These are phyloP conservation scores for Eutolmus rufibarbis DNA, from an alignment of 2,888 invertebrate genomes.

Conservation along the genomic window DNA sequence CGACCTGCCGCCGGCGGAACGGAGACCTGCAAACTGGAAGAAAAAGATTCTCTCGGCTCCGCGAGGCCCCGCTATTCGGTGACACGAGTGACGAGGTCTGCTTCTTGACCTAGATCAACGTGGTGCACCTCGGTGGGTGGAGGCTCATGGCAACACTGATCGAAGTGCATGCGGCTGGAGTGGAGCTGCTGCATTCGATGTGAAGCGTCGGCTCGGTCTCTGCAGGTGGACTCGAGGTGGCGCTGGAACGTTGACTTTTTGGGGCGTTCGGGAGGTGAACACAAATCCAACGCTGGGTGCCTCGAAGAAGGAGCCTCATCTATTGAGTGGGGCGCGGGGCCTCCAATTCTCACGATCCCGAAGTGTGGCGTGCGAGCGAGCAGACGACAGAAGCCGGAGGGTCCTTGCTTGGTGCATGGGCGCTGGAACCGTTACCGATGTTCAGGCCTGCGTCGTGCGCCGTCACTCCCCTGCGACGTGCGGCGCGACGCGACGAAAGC, in stretches of 20 bases:
- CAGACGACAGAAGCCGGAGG: background rate
- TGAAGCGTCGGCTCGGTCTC: background rate
- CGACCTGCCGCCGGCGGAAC: background rate
- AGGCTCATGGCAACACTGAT: background rate
- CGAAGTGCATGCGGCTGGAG: background rate
- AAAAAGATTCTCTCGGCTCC: background rate
- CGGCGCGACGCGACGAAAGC: background rate
- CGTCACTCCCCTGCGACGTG: background rate
- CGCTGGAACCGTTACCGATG: background rate
- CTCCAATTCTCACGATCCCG: too few species aligned
- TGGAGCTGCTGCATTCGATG: background rate
- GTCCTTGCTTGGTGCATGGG: background rate
- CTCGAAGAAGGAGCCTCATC: background rate
- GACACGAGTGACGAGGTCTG: background rate
- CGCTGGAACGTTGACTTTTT: background rate
- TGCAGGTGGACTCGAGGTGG: background rate
- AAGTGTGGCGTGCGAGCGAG: background rate
- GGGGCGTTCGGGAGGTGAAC: background rate
- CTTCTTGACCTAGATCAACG: constrained; percentile 21
- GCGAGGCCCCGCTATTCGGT: background rate
- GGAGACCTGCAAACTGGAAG: background rate
- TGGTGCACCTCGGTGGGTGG: background rate
- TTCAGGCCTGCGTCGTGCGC: background rate
- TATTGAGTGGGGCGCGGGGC: background rate
- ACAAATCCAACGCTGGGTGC: background rate